These are phyloP conservation scores for Fopius arisanus DNA, from an alignment of 1,140 invertebrate genomes.

Conservation along the genomic window DNA sequence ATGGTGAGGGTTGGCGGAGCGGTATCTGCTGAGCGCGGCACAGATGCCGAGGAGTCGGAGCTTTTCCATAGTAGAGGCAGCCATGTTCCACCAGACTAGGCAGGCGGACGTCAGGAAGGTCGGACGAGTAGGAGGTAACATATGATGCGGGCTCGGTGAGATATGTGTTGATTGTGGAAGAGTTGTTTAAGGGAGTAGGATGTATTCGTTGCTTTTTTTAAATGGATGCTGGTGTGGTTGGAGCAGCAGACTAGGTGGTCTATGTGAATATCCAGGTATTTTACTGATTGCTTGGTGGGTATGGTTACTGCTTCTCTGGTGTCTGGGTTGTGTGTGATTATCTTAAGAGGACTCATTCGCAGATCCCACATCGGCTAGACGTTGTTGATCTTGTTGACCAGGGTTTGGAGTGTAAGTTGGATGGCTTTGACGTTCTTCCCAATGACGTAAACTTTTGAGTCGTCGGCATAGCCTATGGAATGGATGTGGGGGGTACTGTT, in stretches of 20 bases:
- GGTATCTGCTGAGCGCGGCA: not conserved
- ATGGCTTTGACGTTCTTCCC: not conserved
- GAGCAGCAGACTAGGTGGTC: not conserved
- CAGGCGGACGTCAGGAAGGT: slow-evolving; percentile 35
- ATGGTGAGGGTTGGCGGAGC: not conserved
- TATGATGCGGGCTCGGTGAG: not conserved
- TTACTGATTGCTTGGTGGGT: slow-evolving; percentile 12
- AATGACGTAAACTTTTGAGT: slow-evolving; percentile 12
- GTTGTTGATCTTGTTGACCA: slow-evolving; percentile 1
- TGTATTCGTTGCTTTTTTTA: slow-evolving; percentile 2
- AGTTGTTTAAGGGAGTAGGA: not conserved
- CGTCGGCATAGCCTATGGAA: slow-evolving; percentile 23
- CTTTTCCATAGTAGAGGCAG: not conserved
- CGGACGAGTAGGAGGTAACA: slow-evolving; percentile 25
- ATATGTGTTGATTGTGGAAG: slow-evolving; percentile 18
- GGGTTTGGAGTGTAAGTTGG: not conserved
- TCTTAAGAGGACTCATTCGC: slow-evolving; percentile 16
- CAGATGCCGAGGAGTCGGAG: not conserved
- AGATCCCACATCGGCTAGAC: slow-evolving; percentile 22
- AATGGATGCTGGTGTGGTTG: slow-evolving; percentile 1
- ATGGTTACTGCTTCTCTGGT: not conserved
- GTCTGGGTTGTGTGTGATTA: not conserved
- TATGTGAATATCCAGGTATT: slow-evolving; percentile 21
- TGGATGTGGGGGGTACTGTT: not conserved
- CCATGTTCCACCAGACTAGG: slow-evolving; percentile 31